Evolutionary conservation across 2,113 vertebrate species (phyloP).

Genomic region (Piaya cayana): DNA sequence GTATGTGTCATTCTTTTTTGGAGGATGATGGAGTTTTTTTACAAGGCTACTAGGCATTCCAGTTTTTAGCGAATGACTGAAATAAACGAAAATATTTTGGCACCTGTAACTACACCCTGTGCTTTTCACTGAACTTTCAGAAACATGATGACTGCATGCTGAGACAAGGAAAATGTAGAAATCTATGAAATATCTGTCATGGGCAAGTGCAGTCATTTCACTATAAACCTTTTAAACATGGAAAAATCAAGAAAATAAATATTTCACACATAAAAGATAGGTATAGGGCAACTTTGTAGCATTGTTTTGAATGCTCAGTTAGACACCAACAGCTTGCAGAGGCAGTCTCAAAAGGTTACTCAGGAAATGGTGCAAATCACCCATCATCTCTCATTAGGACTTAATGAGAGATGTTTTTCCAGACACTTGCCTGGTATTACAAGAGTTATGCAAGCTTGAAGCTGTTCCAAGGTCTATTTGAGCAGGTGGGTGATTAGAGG

Average conservation of each 20-base stretch:
- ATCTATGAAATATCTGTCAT: background rate
- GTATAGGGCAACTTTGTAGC: background rate
- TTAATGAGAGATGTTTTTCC: slow-evolving; percentile 63
- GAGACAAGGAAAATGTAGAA: background rate
- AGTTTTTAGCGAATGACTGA: background rate
- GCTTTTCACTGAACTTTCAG: background rate
- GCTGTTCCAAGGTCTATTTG: slow-evolving; percentile 52
- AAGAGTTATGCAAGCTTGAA: slow-evolving; percentile 56
- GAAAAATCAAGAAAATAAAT: background rate
- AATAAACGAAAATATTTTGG: background rate
- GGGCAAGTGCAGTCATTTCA: background rate
- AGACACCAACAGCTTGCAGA: slow-evolving; percentile 50
- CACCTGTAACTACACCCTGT: background rate
- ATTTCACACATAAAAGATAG: background rate
- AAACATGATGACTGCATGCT: background rate
- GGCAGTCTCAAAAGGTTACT: slow-evolving; percentile 39
- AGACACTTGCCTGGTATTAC: slow-evolving; percentile 49
- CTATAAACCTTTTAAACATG: background rate
- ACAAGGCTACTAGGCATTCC: background rate
- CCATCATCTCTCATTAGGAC: slow-evolving; percentile 55
- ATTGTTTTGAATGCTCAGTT: slow-evolving; percentile 43
- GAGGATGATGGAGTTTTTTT: background rate
- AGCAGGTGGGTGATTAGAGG: slow-evolving; percentile 63
- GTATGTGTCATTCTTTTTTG: background rate
- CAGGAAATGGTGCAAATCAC: slow-evolving; percentile 57